Evolutionary conservation across 2,113 vertebrate species (phyloP), one percentile per base, ranked within the genome.

Genomic region (Scopus umbretta): DNA sequence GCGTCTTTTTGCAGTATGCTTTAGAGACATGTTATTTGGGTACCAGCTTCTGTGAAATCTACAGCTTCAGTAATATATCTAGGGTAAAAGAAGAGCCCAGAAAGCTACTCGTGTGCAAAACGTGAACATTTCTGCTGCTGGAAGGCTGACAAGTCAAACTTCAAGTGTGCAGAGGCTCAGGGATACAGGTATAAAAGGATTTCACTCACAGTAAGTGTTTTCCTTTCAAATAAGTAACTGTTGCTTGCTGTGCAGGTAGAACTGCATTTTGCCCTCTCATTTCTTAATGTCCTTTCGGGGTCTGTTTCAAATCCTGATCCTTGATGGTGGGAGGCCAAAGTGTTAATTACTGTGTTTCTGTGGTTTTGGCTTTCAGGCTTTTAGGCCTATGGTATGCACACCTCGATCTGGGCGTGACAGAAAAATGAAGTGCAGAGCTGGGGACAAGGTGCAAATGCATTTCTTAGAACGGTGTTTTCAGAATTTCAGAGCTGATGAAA

Each of bases 161-260:
- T 30, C 0, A 13, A 42, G 52, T 30, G 88, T 70, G 75, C 30
- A 8, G 49, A 63, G 66, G 45, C 73, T 88, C n/a, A 34, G 71
- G 62, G 45, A 3, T n/a, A 66, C 61, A 1, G 30, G 13, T 30
- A 11, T 13, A 38, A 66, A 70, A 42, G 92, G 79, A 93, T 78
- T 95, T 63, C 84, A 16, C 87, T 36, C 66, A 88, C 92, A 90
- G 96, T 95, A 80, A 95, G 93, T 96, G 63, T 12, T 80, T 61
- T 80, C 26, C 16, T 80, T 78, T 90, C 79, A 55, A 11, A 43
- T 58, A 34, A 90, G 38, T 73, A 38, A 63, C 23, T 1, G 7
- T 63, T 86, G 49, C 50, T 92, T 73, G 50, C 58, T 59, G 11
- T 0, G 1, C 73, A 49, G 67, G 79, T 70, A 43, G 42, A 62